phyloP scores from a whole-genome alignment of 2,797 vertebrate genomes.

The Artibeus lituratus region DNA sequence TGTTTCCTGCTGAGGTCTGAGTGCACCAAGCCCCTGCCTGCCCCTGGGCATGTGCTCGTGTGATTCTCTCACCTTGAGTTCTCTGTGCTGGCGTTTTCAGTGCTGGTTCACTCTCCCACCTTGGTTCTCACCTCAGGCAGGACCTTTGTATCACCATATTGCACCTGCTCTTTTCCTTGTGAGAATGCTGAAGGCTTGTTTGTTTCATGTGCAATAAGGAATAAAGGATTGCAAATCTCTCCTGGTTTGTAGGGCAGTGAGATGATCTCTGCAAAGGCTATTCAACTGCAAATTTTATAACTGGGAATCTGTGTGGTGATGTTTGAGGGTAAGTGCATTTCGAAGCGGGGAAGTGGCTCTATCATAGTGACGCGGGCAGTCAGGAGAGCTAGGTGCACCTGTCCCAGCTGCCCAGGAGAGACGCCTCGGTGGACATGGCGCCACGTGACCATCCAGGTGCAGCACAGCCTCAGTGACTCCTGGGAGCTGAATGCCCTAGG shows the following conservation, averaged over 20 bases:
- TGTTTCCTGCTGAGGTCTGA: not conserved
- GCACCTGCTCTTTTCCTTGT: not conserved
- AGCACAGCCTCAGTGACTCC: not conserved
- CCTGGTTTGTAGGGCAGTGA: not conserved
- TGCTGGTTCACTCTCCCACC: not conserved
- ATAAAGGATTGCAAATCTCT: not conserved
- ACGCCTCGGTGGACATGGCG: not conserved
- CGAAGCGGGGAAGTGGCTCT: not conserved
- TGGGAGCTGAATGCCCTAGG: not conserved
- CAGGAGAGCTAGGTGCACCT: not conserved
- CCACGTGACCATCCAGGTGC: not conserved
- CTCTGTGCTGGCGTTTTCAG: not conserved
- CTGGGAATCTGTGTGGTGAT: not conserved
- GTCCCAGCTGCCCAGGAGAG: not conserved
- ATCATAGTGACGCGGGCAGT: not conserved
- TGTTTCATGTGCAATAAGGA: not conserved
- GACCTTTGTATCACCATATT: not conserved
- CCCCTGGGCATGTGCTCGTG: not conserved
- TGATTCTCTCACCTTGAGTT: not conserved
- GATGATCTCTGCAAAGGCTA: not conserved
- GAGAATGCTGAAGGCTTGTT: not conserved
- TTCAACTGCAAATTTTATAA: not conserved
- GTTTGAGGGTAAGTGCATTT: not conserved
- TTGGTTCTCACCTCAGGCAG: not conserved
- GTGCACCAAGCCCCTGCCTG: not conserved